These are phyloP conservation scores for Gerris lacustris DNA, from an alignment of 2,888 invertebrate species.

Conservation along the genomic window DNA sequence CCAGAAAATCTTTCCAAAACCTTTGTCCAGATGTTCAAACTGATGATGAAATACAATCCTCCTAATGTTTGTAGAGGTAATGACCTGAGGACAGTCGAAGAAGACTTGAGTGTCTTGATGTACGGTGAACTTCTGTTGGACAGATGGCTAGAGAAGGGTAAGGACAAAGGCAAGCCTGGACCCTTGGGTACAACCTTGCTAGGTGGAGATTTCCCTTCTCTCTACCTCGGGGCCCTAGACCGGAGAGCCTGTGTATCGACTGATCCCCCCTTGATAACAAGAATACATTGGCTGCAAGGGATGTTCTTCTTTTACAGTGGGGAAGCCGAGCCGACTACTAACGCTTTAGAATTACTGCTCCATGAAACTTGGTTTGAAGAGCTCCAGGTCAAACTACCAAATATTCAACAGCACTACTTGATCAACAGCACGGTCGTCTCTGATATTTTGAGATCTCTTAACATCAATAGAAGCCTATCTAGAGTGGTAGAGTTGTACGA, in stretches of 20 bases:
- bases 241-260: slow-evolving; percentile 23
- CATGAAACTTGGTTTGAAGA: slow-evolving; percentile 24
- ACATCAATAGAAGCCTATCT: slow-evolving; percentile 38
- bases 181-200: slow-evolving; percentile 25
- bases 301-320: slow-evolving; percentile 29
- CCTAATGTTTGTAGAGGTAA: slow-evolving; percentile 12
- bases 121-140: slow-evolving; percentile 28
- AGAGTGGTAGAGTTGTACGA: slow-evolving; percentile 56
- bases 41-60: slow-evolving; percentile 24
- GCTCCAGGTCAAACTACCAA: slow-evolving; percentile 37
- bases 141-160: slow-evolving; percentile 27
- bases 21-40: slow-evolving; percentile 50
- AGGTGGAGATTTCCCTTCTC: slow-evolving; percentile 28
- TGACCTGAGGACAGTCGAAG: slow-evolving; percentile 16
- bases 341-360: slow-evolving; percentile 23
- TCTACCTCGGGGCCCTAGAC: slow-evolving; percentile 28
- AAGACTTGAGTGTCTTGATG: slow-evolving; percentile 24
- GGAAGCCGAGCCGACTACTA: slow-evolving; percentile 24
- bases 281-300: slow-evolving; percentile 29
- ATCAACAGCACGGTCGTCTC: slow-evolving; percentile 34
- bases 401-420: slow-evolving; percentile 42
- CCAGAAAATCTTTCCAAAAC: slow-evolving; percentile 46
- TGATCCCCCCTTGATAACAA: slow-evolving; percentile 25
- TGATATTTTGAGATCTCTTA: slow-evolving; percentile 27
- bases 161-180: slow-evolving; percentile 22